Base-by-base conservation (phyloP, 1,140 invertebrate species). In the Ericerus pela region DNA sequence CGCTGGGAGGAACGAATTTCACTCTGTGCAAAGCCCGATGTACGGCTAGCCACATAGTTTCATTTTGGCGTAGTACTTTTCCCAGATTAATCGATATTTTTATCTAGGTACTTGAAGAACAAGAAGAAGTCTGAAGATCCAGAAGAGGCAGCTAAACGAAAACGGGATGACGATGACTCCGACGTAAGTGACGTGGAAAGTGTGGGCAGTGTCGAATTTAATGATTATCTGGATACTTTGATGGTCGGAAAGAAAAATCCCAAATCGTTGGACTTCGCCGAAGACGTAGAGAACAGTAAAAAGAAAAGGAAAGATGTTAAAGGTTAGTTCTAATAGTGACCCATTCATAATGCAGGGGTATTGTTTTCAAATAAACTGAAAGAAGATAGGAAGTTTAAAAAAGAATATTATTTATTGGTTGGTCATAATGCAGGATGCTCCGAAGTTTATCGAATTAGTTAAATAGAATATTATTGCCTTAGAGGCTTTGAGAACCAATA, bases 161-260 rank as follows among this genome's bases (percentile, higher is more conserved):
- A 47, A 59, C 51, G 22, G 61, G 38, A 72, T 8, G 63, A 58
- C 2, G 62, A 70, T 26, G 67, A 69, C 37, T 72, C 74, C 1
- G 73, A 75, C 29, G 75, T 78, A 60, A 79, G 81, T 63, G 86
- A 91, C 66, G 71, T 76, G 29, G 84, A 85, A 37, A 90, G 86
- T 63, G 82, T 95, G 2, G 82, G 79, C 59, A 91, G 89, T 66
- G 84, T 89, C 56, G 89, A 95, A 66, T 95, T 96, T 70, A 82
- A 86, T 58, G 77, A 80, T n/a, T 83, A 89, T 70, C 68, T 90
- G 30, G 79, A 83, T 63, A 72, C 69, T 53, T 73, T 85, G 63
- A 75, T 73, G 1, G 74, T 73, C 1, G 11, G 24, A 16, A 62
- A 67, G 5, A 69, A 65, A 52, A 65, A 65, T 38, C 59, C 27